phyloP scores from a whole-genome alignment of 1,140 invertebrate species.

The Pseudachorutes palmiensis region DNA sequence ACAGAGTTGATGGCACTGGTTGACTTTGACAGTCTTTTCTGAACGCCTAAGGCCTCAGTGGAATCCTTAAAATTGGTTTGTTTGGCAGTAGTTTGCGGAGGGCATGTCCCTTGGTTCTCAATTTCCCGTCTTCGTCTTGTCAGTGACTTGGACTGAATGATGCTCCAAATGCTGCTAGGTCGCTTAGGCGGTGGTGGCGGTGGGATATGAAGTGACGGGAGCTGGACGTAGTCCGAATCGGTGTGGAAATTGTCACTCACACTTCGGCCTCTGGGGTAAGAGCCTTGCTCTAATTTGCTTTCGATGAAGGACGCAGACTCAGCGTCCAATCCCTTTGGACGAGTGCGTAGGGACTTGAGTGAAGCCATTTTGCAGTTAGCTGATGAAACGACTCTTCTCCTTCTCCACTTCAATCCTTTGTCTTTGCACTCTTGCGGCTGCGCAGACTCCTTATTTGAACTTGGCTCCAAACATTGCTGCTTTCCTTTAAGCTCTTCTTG shows the following conservation, averaged over 20 bases:
- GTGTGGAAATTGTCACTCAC: slow-evolving; percentile 74
- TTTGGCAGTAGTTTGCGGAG: neutral
- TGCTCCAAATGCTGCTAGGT: slow-evolving; percentile 32
- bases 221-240: slow-evolving; percentile 76
- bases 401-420: neutral
- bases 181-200: slow-evolving; percentile 51
- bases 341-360: slow-evolving; percentile 27
- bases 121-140: too few relatives aligned
- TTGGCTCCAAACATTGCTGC: neutral
- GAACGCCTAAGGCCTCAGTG: neutral
- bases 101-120: neutral
- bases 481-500: slow-evolving; percentile 26
- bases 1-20: slow-evolving; percentile 33
- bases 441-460: neutral
- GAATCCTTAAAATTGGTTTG: too few relatives aligned
- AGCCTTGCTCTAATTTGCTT: slow-evolving; percentile 31
- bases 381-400: neutral
- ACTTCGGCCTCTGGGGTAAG: slow-evolving; percentile 57
- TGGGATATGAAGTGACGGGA: slow-evolving; percentile 66
- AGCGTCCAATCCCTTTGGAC: slow-evolving; percentile 17
- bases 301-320: neutral
- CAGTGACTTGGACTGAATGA: too few relatives aligned
- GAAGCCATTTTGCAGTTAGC: slow-evolving; percentile 36
- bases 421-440: neutral
- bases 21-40: slow-evolving; percentile 30